phyloP scores from a whole-genome alignment of 2,888 invertebrate species.

The Drosophila lacicola region DNA sequence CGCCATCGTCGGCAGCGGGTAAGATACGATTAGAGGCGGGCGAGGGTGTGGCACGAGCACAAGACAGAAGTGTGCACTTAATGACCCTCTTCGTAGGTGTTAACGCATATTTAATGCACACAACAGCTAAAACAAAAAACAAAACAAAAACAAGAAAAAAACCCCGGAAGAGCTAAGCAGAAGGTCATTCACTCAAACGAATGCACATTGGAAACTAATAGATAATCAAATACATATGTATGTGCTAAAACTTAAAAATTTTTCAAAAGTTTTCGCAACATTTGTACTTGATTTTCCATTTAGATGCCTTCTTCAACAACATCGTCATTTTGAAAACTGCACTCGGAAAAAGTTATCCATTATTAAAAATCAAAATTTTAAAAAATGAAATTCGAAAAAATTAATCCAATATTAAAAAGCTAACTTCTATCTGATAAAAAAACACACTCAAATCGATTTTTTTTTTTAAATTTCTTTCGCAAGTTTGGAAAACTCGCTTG shows the following conservation, averaged over 20 bases:
- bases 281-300: no score
- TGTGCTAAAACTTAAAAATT: not conserved
- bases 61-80: constrained; percentile 13
- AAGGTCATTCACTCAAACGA: constrained; percentile 3
- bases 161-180: not conserved
- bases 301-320: no score
- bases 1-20: constrained; percentile 36
- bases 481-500: no score
- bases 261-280: no score
- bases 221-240: not conserved
- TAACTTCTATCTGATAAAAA: no score
- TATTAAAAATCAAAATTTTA: no score
- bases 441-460: no score
- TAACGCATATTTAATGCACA: constrained; percentile 14
- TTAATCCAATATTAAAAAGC: no score
- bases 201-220: not conserved
- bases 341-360: no score
- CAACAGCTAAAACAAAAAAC: constrained; percentile 12
- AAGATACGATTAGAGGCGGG: constrained; percentile 50
- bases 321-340: no score
- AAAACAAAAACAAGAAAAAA: not conserved
- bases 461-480: no score
- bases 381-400: no score
- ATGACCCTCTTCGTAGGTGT: constrained; percentile 16
- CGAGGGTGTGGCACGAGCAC: constrained; percentile 4